Percentiles rank a stretch among this genome's conserved stretches.
Conservation (phyloP, 1,140 invertebrate genomes). For the Solenopsis invicta region DNA sequence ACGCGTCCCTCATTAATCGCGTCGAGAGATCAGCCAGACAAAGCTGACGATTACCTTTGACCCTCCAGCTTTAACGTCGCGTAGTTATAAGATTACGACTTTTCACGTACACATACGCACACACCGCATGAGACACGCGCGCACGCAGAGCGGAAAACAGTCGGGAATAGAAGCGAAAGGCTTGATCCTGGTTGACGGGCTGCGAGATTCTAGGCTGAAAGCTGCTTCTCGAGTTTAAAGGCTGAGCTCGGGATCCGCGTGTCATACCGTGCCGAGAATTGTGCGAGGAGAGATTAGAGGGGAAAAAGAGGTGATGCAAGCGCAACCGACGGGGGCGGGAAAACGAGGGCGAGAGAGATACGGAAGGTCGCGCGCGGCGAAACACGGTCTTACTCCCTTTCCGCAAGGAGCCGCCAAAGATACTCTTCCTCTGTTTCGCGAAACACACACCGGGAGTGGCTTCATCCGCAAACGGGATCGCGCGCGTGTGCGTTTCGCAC, state of each 20-base stretch:
- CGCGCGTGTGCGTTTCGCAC: constrained; percentile 47
- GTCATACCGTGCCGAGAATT: constrained; percentile 74
- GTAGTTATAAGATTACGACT: constrained; percentile 41
- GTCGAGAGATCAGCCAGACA: background rate
- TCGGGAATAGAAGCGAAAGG: constrained; percentile 63
- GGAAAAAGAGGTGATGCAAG: background rate
- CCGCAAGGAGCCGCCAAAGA: constrained; percentile 67
- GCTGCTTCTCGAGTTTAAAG: constrained; percentile 77
- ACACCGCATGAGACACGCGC: background rate
- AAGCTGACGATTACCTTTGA: constrained; percentile 15
- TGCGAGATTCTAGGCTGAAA: constrained; percentile 72
- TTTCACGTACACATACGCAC: background rate
- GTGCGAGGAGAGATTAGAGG: constrained; percentile 74
- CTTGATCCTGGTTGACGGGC: constrained; percentile 75
- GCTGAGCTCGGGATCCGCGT: constrained; percentile 77
- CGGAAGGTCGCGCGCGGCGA: constrained; percentile 48
- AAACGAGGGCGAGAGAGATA: background rate
- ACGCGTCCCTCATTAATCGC: constrained; percentile 16
- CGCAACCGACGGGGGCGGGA: background rate
- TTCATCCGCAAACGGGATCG: constrained; percentile 60
- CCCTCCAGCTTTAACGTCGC: background rate
- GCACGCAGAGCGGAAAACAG: constrained; percentile 6
- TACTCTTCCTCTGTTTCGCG: constrained; percentile 63
- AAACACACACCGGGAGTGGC: constrained; percentile 54
- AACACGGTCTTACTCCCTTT: constrained; percentile 71